These are phyloP conservation scores for Gobiocypris rarus DNA, from an alignment of 2,113 vertebrate species.

Conservation along the genomic window DNA sequence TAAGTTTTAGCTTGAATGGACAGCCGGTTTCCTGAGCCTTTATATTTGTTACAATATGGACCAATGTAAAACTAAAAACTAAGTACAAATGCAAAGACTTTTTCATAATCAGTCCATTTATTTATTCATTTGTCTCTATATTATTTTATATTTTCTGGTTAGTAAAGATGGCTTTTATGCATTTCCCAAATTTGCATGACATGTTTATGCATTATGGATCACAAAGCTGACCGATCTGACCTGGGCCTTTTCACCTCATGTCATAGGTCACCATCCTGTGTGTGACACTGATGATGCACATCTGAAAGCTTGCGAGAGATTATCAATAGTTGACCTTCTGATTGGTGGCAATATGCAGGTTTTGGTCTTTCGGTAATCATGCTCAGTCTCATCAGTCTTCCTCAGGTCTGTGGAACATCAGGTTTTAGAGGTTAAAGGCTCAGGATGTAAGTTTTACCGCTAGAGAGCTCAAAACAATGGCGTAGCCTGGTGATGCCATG, in stretches of 20 bases:
- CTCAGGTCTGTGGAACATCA: neutral
- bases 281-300: constrained; percentile 18
- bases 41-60: too few relatives aligned
- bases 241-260: constrained; percentile 11
- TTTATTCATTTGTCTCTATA: neutral
- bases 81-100: too few relatives aligned
- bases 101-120: neutral
- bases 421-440: neutral
- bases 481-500: too few relatives aligned
- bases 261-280: neutral
- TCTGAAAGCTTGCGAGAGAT: constrained; percentile 37
- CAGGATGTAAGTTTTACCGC: too few relatives aligned
- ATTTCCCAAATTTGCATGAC: neutral
- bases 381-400: neutral
- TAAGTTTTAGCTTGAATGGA: too few relatives aligned
- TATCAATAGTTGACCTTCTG: constrained; percentile 65
- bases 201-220: constrained; percentile 13
- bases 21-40: too few relatives aligned
- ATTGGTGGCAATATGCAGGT: constrained; percentile 67
- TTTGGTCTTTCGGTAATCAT: constrained; percentile 31
- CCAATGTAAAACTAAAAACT: too few relatives aligned
- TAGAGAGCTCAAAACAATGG: too few relatives aligned
- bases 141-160: neutral
- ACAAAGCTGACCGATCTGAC: neutral
- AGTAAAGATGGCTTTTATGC: neutral